Evolutionary conservation across 2,113 vertebrate species (phyloP), one percentile per base, ranked within the genome.

Genomic region (Catharus bicknelli): DNA sequence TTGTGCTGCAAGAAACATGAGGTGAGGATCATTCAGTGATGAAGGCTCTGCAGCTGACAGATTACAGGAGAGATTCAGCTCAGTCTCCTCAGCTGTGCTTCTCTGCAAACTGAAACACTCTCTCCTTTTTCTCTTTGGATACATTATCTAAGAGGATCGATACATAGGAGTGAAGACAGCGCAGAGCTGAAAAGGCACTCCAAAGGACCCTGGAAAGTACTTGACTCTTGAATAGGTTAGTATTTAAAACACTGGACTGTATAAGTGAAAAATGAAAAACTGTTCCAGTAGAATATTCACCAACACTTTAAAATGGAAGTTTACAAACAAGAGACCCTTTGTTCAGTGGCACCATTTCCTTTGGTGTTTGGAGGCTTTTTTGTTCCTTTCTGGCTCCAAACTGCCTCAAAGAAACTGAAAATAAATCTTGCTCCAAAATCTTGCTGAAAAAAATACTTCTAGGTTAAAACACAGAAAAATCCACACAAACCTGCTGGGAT

Each of bases 241-340:
- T 64, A 87, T 79, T 93, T 73, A 10, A 90, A 92, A 86, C 55
- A 58, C 2, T 76, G 50, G 67, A 62, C 80, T 54, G 27, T 38
- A 34, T 34, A 76, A 82, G 58, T 66, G 58, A 86, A 82, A 90
- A 85, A 76, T 62, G 66, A 83, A 93, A 90, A 96, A 82, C 69
- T 66, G 70, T 69, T 84, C 50, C 91, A 69, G 67, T 43, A 73
- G 58, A 86, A 83, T 76, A 68, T 80, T 59, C 70, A 84, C 42
- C 38, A 73, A 59, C 66, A 61, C 70, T 90, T 86, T 43, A 72
- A 92, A 84, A 87, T 87, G 58, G 77, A 90, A 86, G 86, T 92
- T 94, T 80, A 92, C 47, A 90, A 94, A 95, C 94, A 96, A 92
- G 81, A 94, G 78, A 43, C 38, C 23, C 70, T 89, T 94, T 92